phyloP scores from a whole-genome alignment of 2,888 invertebrate species.

The Dastarcus helophoroides region DNA sequence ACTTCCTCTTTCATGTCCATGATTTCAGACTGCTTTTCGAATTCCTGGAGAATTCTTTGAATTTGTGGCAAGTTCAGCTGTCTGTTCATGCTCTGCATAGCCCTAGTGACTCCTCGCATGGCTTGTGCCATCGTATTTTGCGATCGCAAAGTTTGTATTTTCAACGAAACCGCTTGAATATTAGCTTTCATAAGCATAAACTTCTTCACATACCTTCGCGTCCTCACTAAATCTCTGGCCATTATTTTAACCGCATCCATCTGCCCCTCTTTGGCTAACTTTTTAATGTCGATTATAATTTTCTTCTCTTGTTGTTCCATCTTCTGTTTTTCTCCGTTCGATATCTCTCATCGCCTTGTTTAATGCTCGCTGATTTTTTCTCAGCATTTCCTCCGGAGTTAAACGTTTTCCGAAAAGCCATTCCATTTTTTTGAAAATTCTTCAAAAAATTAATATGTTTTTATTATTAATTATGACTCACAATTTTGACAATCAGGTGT shows the following conservation, averaged over 20 bases:
- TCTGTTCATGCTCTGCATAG: slow-evolving; percentile 97
- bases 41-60: slow-evolving; percentile 92
- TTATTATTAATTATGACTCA: no score
- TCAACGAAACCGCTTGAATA: slow-evolving; percentile 93
- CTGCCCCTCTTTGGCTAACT: slow-evolving; percentile 97
- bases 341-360: slow-evolving; percentile 98
- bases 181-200: slow-evolving; percentile 99
- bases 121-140: slow-evolving; percentile 99
- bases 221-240: slow-evolving; percentile 97
- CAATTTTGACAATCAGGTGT: no score
- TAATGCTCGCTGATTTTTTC: slow-evolving; percentile 94
- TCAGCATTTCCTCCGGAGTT: slow-evolving; percentile 94
- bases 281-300: slow-evolving; percentile 95
- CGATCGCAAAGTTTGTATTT: slow-evolving; percentile 94
- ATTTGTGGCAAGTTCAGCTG: slow-evolving; percentile 97
- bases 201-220: slow-evolving; percentile 90
- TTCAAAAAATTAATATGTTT: no score
- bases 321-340: slow-evolving; percentile 79
- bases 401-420: slow-evolving; percentile 94
- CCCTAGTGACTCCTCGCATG: slow-evolving; percentile 96
- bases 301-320: slow-evolving; percentile 99
- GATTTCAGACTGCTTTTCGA: slow-evolving; percentile 98
- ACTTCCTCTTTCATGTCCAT: slow-evolving; percentile 99
- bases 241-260: slow-evolving; percentile 99
- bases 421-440: slow-evolving; percentile 67